Evolutionary conservation across 2,113 vertebrate species (phyloP).

Genomic region (Gobiocypris rarus): DNA sequence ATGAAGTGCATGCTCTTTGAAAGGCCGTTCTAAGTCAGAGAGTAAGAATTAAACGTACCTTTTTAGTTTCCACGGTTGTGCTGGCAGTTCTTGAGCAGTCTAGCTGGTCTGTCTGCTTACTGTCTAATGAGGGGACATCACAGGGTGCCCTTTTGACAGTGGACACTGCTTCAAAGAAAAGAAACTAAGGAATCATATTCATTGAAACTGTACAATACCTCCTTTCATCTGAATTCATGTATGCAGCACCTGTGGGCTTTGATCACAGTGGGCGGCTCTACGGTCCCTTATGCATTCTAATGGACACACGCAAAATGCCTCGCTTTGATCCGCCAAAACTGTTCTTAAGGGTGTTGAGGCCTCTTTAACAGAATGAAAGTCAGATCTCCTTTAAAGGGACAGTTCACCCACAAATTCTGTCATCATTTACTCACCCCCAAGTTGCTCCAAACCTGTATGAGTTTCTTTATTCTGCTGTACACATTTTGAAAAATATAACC

Average conservation of each 20-base stretch:
- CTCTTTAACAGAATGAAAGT: neutral
- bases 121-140: constrained; percentile 67
- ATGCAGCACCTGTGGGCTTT: constrained; percentile 37
- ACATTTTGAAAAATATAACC: too few relatives aligned
- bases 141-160: constrained; percentile 73
- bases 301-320: neutral
- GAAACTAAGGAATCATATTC: neutral
- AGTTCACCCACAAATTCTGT: too few relatives aligned
- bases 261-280: constrained; percentile 17
- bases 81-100: constrained; percentile 63
- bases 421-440: too few relatives aligned
- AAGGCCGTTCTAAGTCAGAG: neutral
- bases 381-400: too few relatives aligned
- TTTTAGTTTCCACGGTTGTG: constrained; percentile 64
- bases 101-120: constrained; percentile 63
- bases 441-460: too few relatives aligned
- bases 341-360: neutral
- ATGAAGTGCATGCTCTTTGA: neutral
- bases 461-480: too few relatives aligned
- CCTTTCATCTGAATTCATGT: constrained; percentile 36
- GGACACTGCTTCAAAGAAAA: constrained; percentile 66
- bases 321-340: constrained; percentile 2
- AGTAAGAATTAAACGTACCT: constrained; percentile 45
- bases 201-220: neutral
- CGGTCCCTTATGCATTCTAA: neutral